These are phyloP conservation scores for Eilema sororculum DNA, from an alignment of 2,888 invertebrate species.

Conservation along the genomic window DNA sequence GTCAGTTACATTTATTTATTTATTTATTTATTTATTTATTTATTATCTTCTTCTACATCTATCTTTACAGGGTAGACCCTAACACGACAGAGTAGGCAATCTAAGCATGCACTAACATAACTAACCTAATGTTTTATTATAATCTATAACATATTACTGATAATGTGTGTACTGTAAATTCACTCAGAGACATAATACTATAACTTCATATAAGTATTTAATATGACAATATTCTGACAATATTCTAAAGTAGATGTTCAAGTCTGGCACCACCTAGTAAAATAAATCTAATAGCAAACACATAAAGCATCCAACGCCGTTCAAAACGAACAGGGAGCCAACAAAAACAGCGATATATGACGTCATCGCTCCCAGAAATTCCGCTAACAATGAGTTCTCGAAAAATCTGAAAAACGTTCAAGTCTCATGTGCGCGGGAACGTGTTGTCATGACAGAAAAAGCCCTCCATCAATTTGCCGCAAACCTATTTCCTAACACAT, in stretches of 20 bases:
- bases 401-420: slow-evolving; percentile 69
- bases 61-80: no score
- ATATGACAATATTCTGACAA: no score
- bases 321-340: slow-evolving; percentile 29
- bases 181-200: no score
- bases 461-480: slow-evolving; percentile 75
- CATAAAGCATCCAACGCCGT: slow-evolving; percentile 18
- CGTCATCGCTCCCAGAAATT: slow-evolving; percentile 59
- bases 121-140: no score
- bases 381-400: slow-evolving; percentile 61
- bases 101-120: no score
- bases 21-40: no score
- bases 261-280: neutral
- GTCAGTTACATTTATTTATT: no score
- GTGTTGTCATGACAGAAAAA: slow-evolving; percentile 78
- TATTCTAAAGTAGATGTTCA: neutral
- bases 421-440: slow-evolving; percentile 66
- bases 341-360: slow-evolving; percentile 56
- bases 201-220: no score
- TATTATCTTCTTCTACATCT: no score
- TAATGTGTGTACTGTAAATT: no score
- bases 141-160: no score
- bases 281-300: neutral
- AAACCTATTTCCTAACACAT: slow-evolving; percentile 74
- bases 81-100: no score